Percentiles rank a stretch among this genome's conserved stretches.
Evolutionary conservation across 2,888 invertebrate genomes (phyloP).

Genomic region (Spialia ferax): DNA sequence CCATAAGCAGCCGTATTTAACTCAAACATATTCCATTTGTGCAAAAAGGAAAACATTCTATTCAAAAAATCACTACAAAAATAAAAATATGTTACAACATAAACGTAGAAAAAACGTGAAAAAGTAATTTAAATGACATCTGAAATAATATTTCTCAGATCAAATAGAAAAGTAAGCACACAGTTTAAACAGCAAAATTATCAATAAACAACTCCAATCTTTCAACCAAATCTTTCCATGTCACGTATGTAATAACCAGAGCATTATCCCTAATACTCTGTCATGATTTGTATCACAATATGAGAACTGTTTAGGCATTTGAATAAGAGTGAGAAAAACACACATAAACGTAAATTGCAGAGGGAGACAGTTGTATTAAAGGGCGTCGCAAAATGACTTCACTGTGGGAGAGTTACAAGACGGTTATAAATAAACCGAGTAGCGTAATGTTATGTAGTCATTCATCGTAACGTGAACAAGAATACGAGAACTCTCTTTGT

Average conservation of each 20-base stretch:
- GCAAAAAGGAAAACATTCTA: too few species aligned
- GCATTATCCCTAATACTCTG: conserved; percentile 14
- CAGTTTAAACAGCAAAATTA: background rate
- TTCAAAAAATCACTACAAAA: too few species aligned
- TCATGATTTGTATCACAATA: conserved; percentile 12
- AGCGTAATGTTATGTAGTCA: conserved; percentile 58
- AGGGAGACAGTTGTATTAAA: conserved; percentile 39
- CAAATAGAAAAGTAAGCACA: background rate
- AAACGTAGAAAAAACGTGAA: too few species aligned
- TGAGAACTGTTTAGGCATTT: conserved; percentile 10
- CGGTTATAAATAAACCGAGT: conserved; percentile 61
- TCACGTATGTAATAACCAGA: conserved; percentile 10
- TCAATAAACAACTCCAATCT: conserved; percentile 9
- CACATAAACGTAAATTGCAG: conserved; percentile 16
- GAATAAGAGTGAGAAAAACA: background rate
- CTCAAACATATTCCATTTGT: too few species aligned
- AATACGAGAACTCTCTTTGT: conserved; percentile 48
- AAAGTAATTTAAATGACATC: background rate
- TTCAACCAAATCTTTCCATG: conserved; percentile 14
- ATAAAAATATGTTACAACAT: too few species aligned
- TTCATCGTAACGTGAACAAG: conserved; percentile 56
- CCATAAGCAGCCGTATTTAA: background rate
- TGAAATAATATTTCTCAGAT: background rate
- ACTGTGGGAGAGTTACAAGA: conserved; percentile 67
- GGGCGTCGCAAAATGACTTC: conserved; percentile 69